Conservation (phyloP, 2,888 invertebrate species). For the Platycnemis pennipes region DNA sequence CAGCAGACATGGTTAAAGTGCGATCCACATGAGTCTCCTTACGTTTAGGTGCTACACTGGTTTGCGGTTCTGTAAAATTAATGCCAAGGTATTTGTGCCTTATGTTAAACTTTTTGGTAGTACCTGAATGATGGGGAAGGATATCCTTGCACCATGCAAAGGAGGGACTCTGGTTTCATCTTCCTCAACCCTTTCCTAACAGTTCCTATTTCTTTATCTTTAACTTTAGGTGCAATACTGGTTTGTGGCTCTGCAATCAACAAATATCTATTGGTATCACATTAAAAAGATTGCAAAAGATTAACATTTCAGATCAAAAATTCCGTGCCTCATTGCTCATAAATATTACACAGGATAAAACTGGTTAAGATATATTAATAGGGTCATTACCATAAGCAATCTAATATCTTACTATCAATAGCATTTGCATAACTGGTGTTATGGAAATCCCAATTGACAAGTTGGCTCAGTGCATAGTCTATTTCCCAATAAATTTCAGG, state of each 20-base stretch:
- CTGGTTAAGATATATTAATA: not conserved
- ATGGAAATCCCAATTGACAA: not conserved
- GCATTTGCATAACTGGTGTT: not conserved
- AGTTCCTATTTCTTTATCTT: slow-evolving; percentile 73
- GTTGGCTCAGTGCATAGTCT: not conserved
- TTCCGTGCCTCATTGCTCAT: not conserved
- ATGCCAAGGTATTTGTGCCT: slow-evolving; percentile 76
- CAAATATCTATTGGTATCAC: slow-evolving; percentile 66
- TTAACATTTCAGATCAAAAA: not conserved
- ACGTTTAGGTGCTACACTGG: slow-evolving; percentile 78
- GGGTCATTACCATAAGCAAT: not conserved
- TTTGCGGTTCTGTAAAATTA: slow-evolving; percentile 78
- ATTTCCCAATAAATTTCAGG: not conserved
- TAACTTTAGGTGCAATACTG: slow-evolving; percentile 73
- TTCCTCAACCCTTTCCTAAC: slow-evolving; percentile 69
- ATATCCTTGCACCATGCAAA: slow-evolving; percentile 86
- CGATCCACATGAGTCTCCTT: slow-evolving; percentile 77
- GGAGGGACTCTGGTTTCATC: slow-evolving; percentile 81
- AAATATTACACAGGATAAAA: not conserved
- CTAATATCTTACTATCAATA: not conserved
- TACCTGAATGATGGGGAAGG: slow-evolving; percentile 74
- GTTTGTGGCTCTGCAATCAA: slow-evolving; percentile 72
- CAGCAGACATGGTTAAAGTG: slow-evolving; percentile 74
- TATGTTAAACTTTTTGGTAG: slow-evolving; percentile 5
- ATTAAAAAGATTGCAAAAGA: not conserved